Base-by-base conservation (phyloP, 2,113 vertebrate species). In the Chamaetylas fuelleborni region DNA sequence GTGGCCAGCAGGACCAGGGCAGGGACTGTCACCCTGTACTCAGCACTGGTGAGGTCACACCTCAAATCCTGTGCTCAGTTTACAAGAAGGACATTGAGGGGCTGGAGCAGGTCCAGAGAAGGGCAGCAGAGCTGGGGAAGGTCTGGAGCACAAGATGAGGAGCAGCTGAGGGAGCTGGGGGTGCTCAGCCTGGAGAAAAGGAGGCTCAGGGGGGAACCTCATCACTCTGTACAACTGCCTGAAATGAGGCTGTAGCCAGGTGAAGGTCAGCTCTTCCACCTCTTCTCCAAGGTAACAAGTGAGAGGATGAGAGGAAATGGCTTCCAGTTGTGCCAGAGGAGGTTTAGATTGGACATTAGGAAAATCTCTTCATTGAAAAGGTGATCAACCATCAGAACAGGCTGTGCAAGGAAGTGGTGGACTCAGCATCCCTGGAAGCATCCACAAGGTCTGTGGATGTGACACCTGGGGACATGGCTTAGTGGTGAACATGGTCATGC, bases 61-160 rank as follows among this genome's bases (percentile, higher is more conserved):
- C 16, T 13, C 24, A 5, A n/a, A 62, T 38, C 19, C 65, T 29
- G 16, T 5, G 15, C 28, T 62, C 56, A 54, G 40, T n/a, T 54
- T 8, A 17, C 25, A 34, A 34, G 24, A n/a, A 66, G 54, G 61
- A 66, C 16, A 18, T 2, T 5, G 18, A 77, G 36, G 22, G 14
- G 11, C 17, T 86, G 62, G 31, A 50, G 5, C 0, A 0, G 3
- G 16, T 58, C 36, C 51, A 76, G 51, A 31, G 28, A 20, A 26
- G 47, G n/a, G 2, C 53, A 60, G 1, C 1, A 4, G 45, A 60
- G 9, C 33, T 33, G 53, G 18, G 26, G 36, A 69, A 77, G 31
- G 18, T 3, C 26, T 43, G 54, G 13, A 53, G 72, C 36, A 45
- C 22, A 19, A 23, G 71, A 51, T 51, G 26, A 33, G 5, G 33